Conservation (phyloP, 1,140 invertebrate genomes). For the Panulirus ornatus region DNA sequence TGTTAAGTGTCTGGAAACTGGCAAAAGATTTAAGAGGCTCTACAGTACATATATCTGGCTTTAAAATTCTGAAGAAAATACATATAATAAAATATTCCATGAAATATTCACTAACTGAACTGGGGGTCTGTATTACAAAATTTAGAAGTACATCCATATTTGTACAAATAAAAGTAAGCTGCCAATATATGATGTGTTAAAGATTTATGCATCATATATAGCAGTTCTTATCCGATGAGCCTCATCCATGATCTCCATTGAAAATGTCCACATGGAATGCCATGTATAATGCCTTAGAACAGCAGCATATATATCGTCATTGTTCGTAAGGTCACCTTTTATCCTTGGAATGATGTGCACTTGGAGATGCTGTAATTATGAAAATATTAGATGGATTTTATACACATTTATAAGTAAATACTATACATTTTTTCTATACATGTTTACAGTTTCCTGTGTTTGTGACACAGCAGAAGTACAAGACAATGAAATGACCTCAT, state of each 20-base stretch:
- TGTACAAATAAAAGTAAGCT: too few relatives aligned
- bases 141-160: too few relatives aligned
- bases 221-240: conserved; percentile 7
- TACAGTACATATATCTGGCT: too few relatives aligned
- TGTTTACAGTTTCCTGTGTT: neutral
- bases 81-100: too few relatives aligned
- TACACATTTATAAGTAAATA: neutral
- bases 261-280: conserved; percentile 10
- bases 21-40: too few relatives aligned
- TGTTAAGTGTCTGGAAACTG: too few relatives aligned
- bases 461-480: neutral
- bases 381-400: neutral
- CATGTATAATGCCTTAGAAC: neutral
- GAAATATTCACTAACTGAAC: too few relatives aligned
- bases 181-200: too few relatives aligned
- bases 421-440: neutral
- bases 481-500: neutral
- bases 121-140: too few relatives aligned
- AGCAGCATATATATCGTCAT: conserved; percentile 21
- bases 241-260: neutral
- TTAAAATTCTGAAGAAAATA: too few relatives aligned
- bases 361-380: conserved; percentile 30
- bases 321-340: conserved; percentile 21
- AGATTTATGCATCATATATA: too few relatives aligned
- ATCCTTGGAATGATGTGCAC: conserved; percentile 40